Conservation (phyloP, 1,140 invertebrate species). For the Drosophila lacertosa region DNA sequence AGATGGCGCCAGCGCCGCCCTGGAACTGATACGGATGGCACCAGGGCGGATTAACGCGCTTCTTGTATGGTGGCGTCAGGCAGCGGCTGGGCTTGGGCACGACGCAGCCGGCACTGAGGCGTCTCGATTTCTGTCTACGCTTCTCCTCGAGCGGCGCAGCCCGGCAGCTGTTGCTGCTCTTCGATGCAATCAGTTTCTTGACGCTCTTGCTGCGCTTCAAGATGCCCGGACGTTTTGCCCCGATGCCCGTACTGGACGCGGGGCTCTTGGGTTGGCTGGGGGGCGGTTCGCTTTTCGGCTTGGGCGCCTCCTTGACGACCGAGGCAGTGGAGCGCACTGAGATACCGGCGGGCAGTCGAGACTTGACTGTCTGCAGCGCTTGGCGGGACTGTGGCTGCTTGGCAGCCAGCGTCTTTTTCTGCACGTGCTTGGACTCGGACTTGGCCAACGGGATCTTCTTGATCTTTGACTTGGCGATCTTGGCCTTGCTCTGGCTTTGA, state of each 20-base stretch:
- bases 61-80: slow-evolving; percentile 3
- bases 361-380: background rate
- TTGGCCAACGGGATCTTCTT: background rate
- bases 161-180: background rate
- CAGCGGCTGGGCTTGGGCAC: background rate
- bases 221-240: background rate
- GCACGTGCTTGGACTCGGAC: background rate
- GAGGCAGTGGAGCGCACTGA: background rate
- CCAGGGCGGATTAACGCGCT: slow-evolving; percentile 20
- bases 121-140: background rate
- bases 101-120: background rate
- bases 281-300: background rate
- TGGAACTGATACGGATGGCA: slow-evolving; percentile 34
- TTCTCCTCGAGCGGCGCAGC: too few species aligned
- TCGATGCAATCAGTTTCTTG: background rate
- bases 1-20: slow-evolving; percentile 30
- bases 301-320: background rate
- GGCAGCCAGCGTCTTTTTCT: background rate
- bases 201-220: background rate
- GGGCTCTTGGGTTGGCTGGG: background rate
- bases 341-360: background rate
- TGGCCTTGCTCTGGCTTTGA: background rate
- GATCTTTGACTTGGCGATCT: background rate
- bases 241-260: too few species aligned
- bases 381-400: background rate